Conservation (phyloP, 2,888 invertebrate genomes). For the Drosophila niveifrons region DNA sequence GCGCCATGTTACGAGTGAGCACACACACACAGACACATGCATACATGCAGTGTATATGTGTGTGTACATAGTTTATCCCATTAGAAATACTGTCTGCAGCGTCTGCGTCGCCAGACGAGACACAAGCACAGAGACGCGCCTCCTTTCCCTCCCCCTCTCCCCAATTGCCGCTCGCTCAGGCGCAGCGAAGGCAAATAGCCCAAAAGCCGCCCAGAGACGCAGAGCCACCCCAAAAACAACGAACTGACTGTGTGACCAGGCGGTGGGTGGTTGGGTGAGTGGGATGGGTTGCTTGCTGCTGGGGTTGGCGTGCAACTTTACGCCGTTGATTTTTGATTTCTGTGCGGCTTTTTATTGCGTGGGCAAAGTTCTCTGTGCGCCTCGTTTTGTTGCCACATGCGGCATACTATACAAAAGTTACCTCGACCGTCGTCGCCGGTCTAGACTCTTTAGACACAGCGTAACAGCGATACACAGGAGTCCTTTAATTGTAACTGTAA, state of each 20-base stretch:
- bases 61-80: constrained; percentile 63
- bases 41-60: background rate
- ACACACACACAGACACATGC: constrained; percentile 14
- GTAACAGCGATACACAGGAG: background rate
- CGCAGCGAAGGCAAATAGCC: constrained; percentile 54
- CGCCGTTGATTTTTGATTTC: constrained; percentile 70
- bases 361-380: constrained; percentile 52
- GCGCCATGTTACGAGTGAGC: constrained; percentile 35
- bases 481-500: constrained; percentile 9
- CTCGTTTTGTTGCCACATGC: constrained; percentile 42
- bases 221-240: constrained; percentile 53
- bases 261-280: constrained; percentile 6
- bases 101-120: constrained; percentile 66
- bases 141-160: constrained; percentile 4
- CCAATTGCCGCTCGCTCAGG: constrained; percentile 35
- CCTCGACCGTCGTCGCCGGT: constrained; percentile 30
- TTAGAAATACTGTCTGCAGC: constrained; percentile 64
- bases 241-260: constrained; percentile 16
- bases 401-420: constrained; percentile 31
- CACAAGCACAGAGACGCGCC: constrained; percentile 43
- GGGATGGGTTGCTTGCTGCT: constrained; percentile 23
- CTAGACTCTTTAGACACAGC: constrained; percentile 25
- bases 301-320: constrained; percentile 56
- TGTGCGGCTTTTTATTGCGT: constrained; percentile 60
- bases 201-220: constrained; percentile 51